Evolutionary conservation across 2,113 vertebrate genomes (phyloP), one percentile per base, ranked within the genome.

Genomic region (Willisornis vidua): DNA sequence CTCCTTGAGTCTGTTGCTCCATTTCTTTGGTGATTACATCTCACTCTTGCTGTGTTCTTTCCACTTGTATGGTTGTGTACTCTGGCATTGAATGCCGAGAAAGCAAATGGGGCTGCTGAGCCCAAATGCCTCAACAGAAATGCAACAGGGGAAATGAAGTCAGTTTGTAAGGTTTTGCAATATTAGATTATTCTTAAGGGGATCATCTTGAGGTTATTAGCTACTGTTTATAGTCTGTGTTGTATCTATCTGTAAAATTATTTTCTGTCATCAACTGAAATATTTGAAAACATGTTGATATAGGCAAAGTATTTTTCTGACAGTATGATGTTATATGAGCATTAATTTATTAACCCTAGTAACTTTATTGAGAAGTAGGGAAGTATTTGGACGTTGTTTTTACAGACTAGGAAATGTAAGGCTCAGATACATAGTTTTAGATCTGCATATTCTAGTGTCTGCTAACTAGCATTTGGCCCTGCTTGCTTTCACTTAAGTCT

Each of bases 11-110:
- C 85, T 93, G 71, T 94, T 87, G 75, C 67, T 80, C 62, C n/a
- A n/a, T 83, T 87, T 91, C 49, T 93, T 91, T 75, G 70, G 78
- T 93, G 91, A 66, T 85, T 85, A 76, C 85, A 76, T 70, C 51
- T 82, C 7, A 3, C 28, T 79, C 80, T 75, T 63, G 63, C 90
- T 95, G 92, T 4, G 37, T 57, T 91, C 49, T 87, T 87, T 58
- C 84, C n/a, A 93, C 46, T 35, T 1, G 0, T 71, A 51, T 58
- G 70, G 62, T 82, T 87, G 67, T 59, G 41, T 89, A 46, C 71
- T 85, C 67, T 91, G 78, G 85, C 63, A 61, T 91, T 51, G 35
- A 39, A 75, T 82, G 67, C 71, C 79, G 77, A 87, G 89, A 82
- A 79, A 62, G 74, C 70, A 94, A 85, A 73, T 51, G 55, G 49